Percentiles rank a stretch among this genome's conserved stretches.
phyloP scores from a whole-genome alignment of 2,113 vertebrate species.

The Oenanthe melanoleuca region DNA sequence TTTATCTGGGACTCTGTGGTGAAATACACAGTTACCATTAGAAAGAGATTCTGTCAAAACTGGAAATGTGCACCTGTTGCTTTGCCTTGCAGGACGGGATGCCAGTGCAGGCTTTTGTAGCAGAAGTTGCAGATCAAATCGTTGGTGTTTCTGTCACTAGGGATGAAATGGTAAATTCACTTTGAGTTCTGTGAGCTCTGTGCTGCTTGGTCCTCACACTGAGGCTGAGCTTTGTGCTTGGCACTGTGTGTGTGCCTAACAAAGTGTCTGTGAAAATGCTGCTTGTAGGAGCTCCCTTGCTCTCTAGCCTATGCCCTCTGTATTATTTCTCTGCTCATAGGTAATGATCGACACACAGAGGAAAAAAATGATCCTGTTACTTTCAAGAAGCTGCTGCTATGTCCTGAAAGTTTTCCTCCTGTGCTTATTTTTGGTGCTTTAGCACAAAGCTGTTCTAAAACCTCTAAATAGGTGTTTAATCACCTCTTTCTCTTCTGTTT shows the following conservation, averaged over 20 bases:
- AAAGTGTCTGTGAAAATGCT: background rate
- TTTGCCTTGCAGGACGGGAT: conserved; percentile 80
- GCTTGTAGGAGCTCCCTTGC: background rate
- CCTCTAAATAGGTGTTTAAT: background rate
- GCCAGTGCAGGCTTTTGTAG: conserved; percentile 83
- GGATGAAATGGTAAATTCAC: conserved; percentile 85
- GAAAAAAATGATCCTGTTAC: background rate
- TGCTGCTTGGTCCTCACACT: background rate
- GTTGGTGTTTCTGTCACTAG: conserved; percentile 84
- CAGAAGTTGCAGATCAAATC: conserved; percentile 76
- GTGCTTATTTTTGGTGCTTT: background rate
- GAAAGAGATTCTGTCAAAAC: background rate
- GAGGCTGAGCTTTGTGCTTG: background rate
- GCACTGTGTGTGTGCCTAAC: background rate
- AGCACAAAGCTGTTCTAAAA: background rate
- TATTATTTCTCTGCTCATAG: background rate
- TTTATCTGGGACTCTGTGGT: background rate
- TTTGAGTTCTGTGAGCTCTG: background rate
- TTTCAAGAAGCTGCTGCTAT: background rate
- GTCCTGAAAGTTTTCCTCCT: background rate
- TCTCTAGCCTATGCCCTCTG: background rate
- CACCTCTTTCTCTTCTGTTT: background rate
- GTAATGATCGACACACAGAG: background rate
- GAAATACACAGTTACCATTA: background rate
- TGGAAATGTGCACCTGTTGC: background rate